These are phyloP conservation scores for Oithona nana DNA, from an alignment of 2,888 invertebrate species.

Conservation along the genomic window DNA sequence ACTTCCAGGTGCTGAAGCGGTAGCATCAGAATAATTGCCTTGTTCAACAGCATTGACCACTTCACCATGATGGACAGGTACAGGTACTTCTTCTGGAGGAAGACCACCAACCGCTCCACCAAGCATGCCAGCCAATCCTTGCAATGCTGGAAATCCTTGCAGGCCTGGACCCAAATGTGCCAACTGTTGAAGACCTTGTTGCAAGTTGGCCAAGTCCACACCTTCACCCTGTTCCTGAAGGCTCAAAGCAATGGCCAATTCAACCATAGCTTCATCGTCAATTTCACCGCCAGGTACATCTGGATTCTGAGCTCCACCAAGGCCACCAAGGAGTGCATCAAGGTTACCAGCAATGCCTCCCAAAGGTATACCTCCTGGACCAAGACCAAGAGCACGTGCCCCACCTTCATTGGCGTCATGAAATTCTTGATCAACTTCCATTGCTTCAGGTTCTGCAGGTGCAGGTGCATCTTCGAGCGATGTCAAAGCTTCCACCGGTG, in stretches of 20 bases:
- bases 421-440: conserved; percentile 22
- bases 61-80: not conserved
- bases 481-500: not conserved
- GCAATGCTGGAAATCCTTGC: conserved; percentile 22
- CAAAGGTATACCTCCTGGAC: conserved; percentile 14
- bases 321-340: conserved; percentile 19
- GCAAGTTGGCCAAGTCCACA: conserved; percentile 27
- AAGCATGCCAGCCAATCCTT: conserved; percentile 17
- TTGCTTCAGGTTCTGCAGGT: not conserved
- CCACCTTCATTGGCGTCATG: conserved; percentile 23
- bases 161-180: conserved; percentile 26
- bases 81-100: not conserved
- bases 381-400: not conserved
- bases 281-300: conserved; percentile 74
- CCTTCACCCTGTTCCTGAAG: conserved; percentile 49
- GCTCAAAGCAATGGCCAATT: conserved; percentile 82
- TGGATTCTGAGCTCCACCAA: conserved; percentile 31
- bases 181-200: conserved; percentile 25
- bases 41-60: not conserved
- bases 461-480: not conserved
- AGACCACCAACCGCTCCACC: not conserved
- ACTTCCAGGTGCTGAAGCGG: conserved; percentile 68
- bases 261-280: conserved; percentile 91
- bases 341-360: conserved; percentile 25
- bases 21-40: conserved; percentile 55